Evolutionary conservation across 2,797 vertebrate species (phyloP).

Genomic region (Hapalemur alaotrensis): DNA sequence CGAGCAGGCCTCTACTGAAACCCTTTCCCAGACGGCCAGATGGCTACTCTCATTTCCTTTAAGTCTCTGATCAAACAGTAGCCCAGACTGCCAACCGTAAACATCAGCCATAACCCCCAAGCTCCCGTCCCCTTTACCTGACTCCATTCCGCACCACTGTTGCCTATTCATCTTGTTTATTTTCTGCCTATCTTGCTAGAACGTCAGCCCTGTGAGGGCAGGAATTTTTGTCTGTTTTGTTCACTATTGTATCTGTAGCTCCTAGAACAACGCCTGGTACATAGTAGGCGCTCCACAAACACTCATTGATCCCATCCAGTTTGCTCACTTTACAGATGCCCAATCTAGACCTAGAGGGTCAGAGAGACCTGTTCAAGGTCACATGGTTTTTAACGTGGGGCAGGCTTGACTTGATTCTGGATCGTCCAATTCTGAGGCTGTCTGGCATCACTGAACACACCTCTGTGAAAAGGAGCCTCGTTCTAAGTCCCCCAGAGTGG

Average conservation of each 20-base stretch:
- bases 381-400: background rate
- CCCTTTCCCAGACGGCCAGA: background rate
- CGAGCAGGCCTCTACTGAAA: background rate
- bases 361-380: background rate
- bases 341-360: background rate
- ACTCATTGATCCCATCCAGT: background rate
- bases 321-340: background rate
- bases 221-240: background rate
- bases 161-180: background rate
- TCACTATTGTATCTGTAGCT: too few relatives aligned
- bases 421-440: background rate
- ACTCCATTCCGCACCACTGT: background rate
- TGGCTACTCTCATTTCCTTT: background rate
- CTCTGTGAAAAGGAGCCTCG: background rate
- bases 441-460: background rate
- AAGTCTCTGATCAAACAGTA: background rate
- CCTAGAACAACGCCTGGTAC: background rate
- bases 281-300: rapidly evolving
- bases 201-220: background rate
- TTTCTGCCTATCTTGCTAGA: background rate
- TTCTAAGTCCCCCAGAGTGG: rapidly evolving
- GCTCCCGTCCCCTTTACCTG: too few relatives aligned
- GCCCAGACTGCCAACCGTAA: background rate
- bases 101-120: too few relatives aligned
- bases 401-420: background rate